Percentiles rank a stretch among this genome's conserved stretches.
Conservation (phyloP, 2,888 invertebrate genomes). For the Sussaba pulchella region DNA sequence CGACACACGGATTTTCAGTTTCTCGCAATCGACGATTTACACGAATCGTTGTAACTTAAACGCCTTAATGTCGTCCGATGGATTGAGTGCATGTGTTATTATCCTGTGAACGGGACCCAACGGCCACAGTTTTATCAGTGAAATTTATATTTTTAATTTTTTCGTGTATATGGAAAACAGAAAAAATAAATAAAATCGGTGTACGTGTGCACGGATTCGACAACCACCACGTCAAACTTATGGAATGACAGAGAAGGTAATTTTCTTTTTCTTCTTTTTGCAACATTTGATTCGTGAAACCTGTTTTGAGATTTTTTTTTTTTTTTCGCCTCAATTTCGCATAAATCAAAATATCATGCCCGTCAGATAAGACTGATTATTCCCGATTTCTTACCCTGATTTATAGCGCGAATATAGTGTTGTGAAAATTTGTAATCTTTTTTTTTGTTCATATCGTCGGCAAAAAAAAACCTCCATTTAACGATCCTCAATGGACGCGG, state of each 20-base stretch:
- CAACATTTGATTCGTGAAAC: neutral
- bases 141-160: conserved; percentile 49
- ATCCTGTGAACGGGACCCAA: conserved; percentile 48
- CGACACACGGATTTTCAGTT: conserved; percentile 26
- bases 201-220: conserved; percentile 60
- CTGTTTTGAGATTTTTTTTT: neutral
- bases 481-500: neutral
- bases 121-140: conserved; percentile 52
- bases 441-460: conserved; percentile 11
- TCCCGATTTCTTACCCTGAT: neutral
- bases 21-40: neutral
- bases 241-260: conserved; percentile 84
- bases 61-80: conserved; percentile 34
- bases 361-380: neutral
- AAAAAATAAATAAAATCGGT: conserved; percentile 20
- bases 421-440: neutral
- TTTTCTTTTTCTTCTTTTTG: neutral
- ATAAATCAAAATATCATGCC: neutral
- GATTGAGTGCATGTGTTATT: conserved; percentile 54
- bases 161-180: conserved; percentile 37
- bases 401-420: neutral
- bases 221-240: conserved; percentile 67
- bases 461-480: neutral
- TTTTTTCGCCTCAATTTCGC: neutral
- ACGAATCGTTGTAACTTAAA: conserved; percentile 12